These are phyloP conservation scores for Austrofundulus limnaeus DNA, from an alignment of 2,113 vertebrate species.

Conservation along the genomic window DNA sequence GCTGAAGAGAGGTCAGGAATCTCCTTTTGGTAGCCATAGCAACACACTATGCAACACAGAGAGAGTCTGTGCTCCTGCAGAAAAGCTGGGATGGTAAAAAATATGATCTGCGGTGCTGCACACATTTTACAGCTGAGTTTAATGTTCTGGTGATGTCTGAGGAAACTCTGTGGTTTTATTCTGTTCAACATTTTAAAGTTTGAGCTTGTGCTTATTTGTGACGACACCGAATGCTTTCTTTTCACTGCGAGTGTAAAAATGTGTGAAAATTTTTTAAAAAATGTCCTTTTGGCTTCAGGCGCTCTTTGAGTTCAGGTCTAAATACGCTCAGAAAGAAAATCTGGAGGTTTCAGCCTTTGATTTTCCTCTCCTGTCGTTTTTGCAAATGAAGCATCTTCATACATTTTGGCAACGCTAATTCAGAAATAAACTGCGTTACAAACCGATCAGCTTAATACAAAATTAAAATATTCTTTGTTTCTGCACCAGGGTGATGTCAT, in stretches of 20 bases:
- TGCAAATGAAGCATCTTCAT: no score
- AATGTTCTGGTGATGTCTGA: neutral
- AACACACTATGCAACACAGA: conserved; percentile 71
- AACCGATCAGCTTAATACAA: no score
- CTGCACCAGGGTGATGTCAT: conserved; percentile 19
- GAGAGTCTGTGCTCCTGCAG: conserved; percentile 57
- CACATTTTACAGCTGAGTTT: neutral
- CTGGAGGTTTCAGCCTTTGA: no score
- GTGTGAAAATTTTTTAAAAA: no score
- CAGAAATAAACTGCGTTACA: no score
- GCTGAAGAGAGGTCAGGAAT: conserved; percentile 70
- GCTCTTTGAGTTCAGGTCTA: neutral
- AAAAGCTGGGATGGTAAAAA: neutral
- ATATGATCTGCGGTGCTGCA: neutral
- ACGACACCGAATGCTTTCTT: no score
- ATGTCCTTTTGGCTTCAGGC: neutral
- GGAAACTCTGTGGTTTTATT: neutral
- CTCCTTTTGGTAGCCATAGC: conserved; percentile 72
- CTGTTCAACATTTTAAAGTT: neutral
- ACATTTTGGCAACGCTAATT: no score
- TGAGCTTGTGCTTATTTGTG: neutral
- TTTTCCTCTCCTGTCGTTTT: no score
- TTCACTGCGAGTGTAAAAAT: no score
- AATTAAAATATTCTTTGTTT: neutral
- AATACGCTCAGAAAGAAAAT: no score